phyloP scores from a whole-genome alignment of 2,797 vertebrate species.

The Gymnothorax javanicus region DNA sequence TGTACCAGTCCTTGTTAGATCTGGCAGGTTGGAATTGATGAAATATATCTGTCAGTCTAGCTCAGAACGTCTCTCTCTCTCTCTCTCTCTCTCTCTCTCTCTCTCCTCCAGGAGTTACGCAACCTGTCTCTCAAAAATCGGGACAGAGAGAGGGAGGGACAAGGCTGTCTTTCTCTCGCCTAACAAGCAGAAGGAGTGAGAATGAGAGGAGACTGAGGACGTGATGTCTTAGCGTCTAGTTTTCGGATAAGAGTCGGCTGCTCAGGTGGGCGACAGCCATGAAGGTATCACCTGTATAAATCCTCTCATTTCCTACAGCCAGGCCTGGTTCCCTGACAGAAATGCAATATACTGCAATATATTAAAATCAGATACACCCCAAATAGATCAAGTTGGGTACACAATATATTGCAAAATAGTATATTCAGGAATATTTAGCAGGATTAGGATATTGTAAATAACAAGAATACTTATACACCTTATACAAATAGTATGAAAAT shows the following conservation, averaged over 20 bases:
- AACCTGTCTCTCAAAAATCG: not conserved
- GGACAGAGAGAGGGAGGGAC: not conserved
- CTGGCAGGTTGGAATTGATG: not conserved
- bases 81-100: too few relatives aligned
- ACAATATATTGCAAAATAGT: too few relatives aligned
- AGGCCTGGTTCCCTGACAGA: not conserved
- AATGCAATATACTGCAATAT: not conserved
- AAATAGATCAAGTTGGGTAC: too few relatives aligned
- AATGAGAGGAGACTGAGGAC: not conserved
- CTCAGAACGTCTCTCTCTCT: not conserved
- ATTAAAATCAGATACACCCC: not conserved
- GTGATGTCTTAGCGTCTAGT: not conserved
- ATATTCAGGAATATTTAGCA: too few relatives aligned
- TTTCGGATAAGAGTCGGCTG: not conserved
- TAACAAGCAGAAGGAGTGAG: not conserved
- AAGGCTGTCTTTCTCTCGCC: not conserved
- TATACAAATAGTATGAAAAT: too few relatives aligned
- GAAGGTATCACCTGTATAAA: not conserved
- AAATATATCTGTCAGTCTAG: not conserved
- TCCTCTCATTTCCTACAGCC: not conserved
- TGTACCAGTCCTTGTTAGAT: not conserved
- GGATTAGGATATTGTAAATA: too few relatives aligned
- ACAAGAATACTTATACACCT: too few relatives aligned
- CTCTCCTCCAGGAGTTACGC: not conserved
- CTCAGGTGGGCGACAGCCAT: not conserved